Evolutionary conservation across 2,113 vertebrate genomes (phyloP).

Genomic region (Neotoma lepida): DNA sequence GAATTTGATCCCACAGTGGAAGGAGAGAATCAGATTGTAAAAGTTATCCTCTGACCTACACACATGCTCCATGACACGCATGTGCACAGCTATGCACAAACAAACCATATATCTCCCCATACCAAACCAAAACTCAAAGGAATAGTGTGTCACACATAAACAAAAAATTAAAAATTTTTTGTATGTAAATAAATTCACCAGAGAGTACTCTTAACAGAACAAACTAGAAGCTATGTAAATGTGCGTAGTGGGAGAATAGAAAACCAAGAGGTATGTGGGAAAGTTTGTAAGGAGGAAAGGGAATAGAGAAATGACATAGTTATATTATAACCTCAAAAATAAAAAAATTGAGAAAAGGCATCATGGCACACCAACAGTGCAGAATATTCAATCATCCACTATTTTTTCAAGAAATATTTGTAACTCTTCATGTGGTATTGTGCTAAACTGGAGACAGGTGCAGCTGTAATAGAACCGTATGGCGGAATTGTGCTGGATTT

Average conservation of each 20-base stretch:
- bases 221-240: background rate
- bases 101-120: background rate
- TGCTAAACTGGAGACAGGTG: background rate
- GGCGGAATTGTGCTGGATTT: background rate
- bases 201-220: background rate
- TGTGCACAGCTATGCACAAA: background rate
- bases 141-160: background rate
- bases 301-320: background rate
- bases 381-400: background rate
- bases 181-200: background rate
- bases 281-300: background rate
- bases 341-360: background rate
- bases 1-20: background rate
- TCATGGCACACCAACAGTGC: background rate
- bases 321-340: background rate
- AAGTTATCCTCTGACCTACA: background rate
- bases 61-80: background rate
- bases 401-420: background rate
- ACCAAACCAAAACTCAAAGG: background rate
- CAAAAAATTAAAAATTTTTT: background rate
- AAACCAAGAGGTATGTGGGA: background rate
- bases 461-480: background rate
- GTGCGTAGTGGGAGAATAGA: background rate
- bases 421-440: background rate
- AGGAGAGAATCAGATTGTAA: background rate